phyloP scores from a whole-genome alignment of 2,113 vertebrate species.

The Leuciscus idus region DNA sequence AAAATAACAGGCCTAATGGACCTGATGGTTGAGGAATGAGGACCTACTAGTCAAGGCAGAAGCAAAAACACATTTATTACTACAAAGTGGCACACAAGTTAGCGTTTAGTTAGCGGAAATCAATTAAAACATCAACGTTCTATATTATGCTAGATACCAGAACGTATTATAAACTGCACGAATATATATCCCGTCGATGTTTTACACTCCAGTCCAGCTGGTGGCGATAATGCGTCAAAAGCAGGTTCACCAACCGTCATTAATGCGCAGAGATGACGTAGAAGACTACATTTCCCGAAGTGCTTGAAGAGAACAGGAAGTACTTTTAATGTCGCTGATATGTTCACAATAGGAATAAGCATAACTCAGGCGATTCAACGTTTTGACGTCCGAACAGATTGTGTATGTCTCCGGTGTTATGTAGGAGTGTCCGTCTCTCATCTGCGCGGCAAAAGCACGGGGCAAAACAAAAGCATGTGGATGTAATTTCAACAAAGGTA shows the following conservation, averaged over 20 bases:
- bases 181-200: not conserved
- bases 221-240: not conserved
- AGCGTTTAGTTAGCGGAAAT: no score
- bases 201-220: not conserved
- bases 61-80: no score
- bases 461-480: conserved; percentile 83
- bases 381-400: not conserved
- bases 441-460: conserved; percentile 80
- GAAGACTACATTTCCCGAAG: not conserved
- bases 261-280: not conserved
- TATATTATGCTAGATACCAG: no score
- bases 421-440: not conserved
- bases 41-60: no score
- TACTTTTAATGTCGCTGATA: not conserved
- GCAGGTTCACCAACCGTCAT: not conserved
- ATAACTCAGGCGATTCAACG: no score
- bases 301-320: conserved; percentile 11
- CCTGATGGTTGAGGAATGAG: no score
- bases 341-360: not conserved
- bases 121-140: no score
- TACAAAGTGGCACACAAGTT: no score
- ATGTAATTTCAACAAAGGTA: conserved; percentile 67
- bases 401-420: conserved; percentile 30
- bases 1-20: no score
- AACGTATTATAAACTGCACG: no score